Evolutionary conservation across 2,888 invertebrate genomes (phyloP).

Genomic region (Sthenelais limicola): DNA sequence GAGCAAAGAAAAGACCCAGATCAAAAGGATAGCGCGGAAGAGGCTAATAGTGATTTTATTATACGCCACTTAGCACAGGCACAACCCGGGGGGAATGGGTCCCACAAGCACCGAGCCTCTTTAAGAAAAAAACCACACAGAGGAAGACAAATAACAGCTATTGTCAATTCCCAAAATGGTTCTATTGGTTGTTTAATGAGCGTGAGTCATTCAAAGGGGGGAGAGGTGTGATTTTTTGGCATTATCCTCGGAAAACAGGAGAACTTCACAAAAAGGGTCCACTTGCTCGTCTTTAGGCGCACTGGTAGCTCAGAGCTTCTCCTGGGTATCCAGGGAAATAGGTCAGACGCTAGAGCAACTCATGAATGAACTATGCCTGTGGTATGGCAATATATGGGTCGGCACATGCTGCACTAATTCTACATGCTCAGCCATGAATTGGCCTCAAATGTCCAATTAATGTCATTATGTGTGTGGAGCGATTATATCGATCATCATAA

Average conservation of each 20-base stretch:
- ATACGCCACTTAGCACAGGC: not conserved
- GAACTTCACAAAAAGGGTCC: not conserved
- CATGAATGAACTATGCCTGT: no score
- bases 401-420: no score
- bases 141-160: slow-evolving; percentile 25
- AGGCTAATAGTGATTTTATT: slow-evolving; percentile 15
- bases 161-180: slow-evolving; percentile 31
- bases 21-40: slow-evolving; percentile 14
- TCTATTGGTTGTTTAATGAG: slow-evolving; percentile 35
- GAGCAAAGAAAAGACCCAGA: not conserved
- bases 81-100: not conserved
- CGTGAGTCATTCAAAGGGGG: slow-evolving; percentile 26
- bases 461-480: no score
- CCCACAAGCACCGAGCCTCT: slow-evolving; percentile 18
- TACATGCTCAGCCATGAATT: no score
- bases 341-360: no score
- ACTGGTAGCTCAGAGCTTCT: no score
- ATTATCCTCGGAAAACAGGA: not conserved
- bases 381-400: no score
- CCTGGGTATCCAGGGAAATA: no score
- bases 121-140: slow-evolving; percentile 32
- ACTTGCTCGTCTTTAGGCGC: no score
- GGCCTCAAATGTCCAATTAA: no score
- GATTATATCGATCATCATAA: no score
- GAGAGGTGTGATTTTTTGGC: slow-evolving; percentile 10